Base-by-base conservation (phyloP, 1,140 invertebrate species). In the Cyclina sinensis region DNA sequence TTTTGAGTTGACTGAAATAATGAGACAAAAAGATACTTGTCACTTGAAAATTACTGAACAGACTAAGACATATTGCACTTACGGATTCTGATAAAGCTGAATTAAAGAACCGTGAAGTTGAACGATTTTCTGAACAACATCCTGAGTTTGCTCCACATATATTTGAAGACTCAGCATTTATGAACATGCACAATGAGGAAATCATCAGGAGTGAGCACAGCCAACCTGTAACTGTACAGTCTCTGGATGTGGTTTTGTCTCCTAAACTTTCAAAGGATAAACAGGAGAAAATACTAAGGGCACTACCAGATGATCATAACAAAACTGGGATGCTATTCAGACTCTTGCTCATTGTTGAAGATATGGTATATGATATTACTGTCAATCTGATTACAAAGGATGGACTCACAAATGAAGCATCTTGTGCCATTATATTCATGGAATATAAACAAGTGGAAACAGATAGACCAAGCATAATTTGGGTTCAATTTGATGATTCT, bases 401-500 rank as follows among this genome's bases (percentile, higher is more conserved):
- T n/a, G n/a, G n/a, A 32, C 59, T 68, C n/a, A 30, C 80, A 68
- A 83, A 83, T 83, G 80, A 32, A 24, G 80, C 80, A 7, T 65
- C 80, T 46, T 83, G 80, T 68, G 35, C 68, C 43, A 21, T n/a
- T 59, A 39, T 68, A 30, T 68, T 39, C 11, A 83, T 62, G 39
- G 32, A 43, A 24, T 43, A 68, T 83, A 68, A 68, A 68, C 37
- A n/a, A 32, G 35, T 14, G 51, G 80, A 83, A 83, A 83, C 59
- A 46, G 12, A 39, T n/a, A 9, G 80, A 27, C 79, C 51, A 46
- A 43, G 35, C 43, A 68, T 68, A n/a, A 68, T 83, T 16, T 83
- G 79, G 80, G 80, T 83, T 46, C 59, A 83, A 46, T 70, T 90
- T 83, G 46, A 79, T 32, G 76, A 89, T 80, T 16, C 32, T n/a